phyloP scores from a whole-genome alignment of 64 coral and sea anemone genomes.

The Pocillopora verrucosa region DNA sequence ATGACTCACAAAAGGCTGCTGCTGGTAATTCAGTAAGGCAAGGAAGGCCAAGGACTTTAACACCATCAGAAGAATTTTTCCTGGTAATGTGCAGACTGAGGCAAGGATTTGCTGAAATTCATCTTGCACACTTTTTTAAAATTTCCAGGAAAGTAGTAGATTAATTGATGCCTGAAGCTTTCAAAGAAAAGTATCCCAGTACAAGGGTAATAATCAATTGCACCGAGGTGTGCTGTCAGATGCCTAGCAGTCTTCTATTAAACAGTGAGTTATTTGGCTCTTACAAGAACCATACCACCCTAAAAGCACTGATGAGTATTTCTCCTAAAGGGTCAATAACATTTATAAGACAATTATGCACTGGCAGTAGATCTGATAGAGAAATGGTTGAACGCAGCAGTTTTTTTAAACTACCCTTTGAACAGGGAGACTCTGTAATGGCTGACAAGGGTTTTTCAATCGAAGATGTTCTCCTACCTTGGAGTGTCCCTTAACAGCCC shows the following conservation, averaged over 20 bases:
- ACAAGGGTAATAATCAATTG: neutral
- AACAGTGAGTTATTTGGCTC: no score
- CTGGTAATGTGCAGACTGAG: no score
- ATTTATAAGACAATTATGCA: slow-evolving; percentile 1
- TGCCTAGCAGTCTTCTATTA: slow-evolving; percentile 26
- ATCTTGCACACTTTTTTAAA: no score
- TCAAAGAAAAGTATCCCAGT: neutral
- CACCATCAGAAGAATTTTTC: no score
- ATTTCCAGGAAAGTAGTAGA: no score
- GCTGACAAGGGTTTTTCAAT: slow-evolving; percentile 28
- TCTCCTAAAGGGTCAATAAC: slow-evolving; percentile 18
- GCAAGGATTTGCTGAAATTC: no score
- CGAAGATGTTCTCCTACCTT: slow-evolving; percentile 17
- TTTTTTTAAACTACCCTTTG: slow-evolving; percentile 18
- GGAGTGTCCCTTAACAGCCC: slow-evolving; percentile 10
- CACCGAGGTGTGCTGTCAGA: slow-evolving; percentile 27
- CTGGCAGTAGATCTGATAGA: slow-evolving; percentile 36
- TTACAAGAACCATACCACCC: no score
- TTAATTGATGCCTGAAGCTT: neutral
- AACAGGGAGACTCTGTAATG: slow-evolving; percentile 19
- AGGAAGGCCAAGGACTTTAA: no score
- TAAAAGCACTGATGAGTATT: slow-evolving; percentile 29
- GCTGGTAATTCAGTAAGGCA: no score
- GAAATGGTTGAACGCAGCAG: slow-evolving; percentile 34
- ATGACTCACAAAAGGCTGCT: no score